Base-by-base conservation (phyloP, 2,113 vertebrate genomes). In the Macroglossus sobrinus region DNA sequence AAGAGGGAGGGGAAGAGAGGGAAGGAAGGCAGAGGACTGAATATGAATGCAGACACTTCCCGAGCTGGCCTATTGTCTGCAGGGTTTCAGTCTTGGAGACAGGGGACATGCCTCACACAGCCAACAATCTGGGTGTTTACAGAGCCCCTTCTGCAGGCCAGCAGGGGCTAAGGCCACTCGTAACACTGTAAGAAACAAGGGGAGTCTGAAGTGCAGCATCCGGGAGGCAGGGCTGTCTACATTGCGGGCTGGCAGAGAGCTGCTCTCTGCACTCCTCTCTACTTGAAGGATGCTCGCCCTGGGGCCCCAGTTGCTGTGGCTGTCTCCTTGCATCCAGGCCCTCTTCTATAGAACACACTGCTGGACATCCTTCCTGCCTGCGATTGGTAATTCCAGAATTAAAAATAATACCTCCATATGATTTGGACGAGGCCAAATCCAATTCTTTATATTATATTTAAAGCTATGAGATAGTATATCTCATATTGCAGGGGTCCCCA, bases 1-100 rank as follows among this genome's bases (percentile, higher is more conserved):
- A 57, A 72, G 86, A 97, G 85, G 92, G 95, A 88, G 90, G 82
- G 50, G 76, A 50, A 1, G 66, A 82, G 0, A 55, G 26, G 76
- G 82, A 96, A 79, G 87, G 97, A 90, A 97, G 91, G 79, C 81
- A 95, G 80, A 93, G 97, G 13, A 95, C 92, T 97, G 84, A 96
- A 94, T 9, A 92, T 59, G 90, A 97, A 97, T 71, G 71, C 64
- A 94, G 97, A 26, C 81, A 91, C 55, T 91, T 45, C 40, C 74
- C 12, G 40, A 80, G 74, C 94, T 0, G 0, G 94, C 53, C 85
- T 76, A 87, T 79, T 96, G 82, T 66, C 45, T 96, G 95, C 22
- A 1, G 5, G 18, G 57, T 72, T 89, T 72, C 61, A 71, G 66
- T 68, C 78, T 95, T 12, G 35, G 90, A 69, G 96, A 86, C 81